These are phyloP conservation scores for Iguana delicatissima DNA, from an alignment of 2,797 vertebrate genomes.

Conservation along the genomic window DNA sequence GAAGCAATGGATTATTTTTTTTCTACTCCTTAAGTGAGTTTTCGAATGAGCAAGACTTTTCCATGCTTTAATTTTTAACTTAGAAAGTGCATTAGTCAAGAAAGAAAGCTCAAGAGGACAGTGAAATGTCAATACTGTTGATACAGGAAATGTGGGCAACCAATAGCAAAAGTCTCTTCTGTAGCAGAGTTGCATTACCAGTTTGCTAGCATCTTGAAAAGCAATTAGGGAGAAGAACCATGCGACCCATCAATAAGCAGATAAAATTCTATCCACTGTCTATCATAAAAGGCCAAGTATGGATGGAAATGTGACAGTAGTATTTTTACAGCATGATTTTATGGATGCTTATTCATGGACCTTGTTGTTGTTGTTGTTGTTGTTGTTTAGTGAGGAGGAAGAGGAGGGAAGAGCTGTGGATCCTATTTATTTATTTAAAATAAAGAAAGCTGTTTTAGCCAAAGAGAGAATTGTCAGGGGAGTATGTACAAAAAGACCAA, in stretches of 20 bases:
- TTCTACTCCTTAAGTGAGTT: conserved; percentile 34
- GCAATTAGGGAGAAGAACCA: neutral
- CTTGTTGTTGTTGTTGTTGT: too few species aligned
- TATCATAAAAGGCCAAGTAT: neutral
- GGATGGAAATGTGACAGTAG: neutral
- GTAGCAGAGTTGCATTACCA: conserved; percentile 11
- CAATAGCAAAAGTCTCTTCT: conserved; percentile 56
- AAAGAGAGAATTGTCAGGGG: neutral
- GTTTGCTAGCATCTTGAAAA: neutral
- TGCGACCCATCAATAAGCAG: neutral
- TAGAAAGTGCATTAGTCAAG: conserved; percentile 65
- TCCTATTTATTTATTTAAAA: neutral
- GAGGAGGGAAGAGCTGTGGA: too few species aligned
- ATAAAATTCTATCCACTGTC: neutral
- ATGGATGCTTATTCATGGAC: neutral
- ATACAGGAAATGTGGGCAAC: conserved; percentile 63
- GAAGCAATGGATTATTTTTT: neutral
- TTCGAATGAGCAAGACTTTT: conserved; percentile 36
- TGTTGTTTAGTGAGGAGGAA: too few species aligned
- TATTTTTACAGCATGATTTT: neutral
- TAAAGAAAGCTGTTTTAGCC: neutral
- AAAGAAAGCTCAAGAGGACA: conserved; percentile 34
- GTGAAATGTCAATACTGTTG: conserved; percentile 53
- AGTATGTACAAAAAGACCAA: neutral
- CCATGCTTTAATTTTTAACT: conserved; percentile 59